Evolutionary conservation across 2,113 vertebrate species (phyloP).

Genomic region (Cromileptes altivelis): DNA sequence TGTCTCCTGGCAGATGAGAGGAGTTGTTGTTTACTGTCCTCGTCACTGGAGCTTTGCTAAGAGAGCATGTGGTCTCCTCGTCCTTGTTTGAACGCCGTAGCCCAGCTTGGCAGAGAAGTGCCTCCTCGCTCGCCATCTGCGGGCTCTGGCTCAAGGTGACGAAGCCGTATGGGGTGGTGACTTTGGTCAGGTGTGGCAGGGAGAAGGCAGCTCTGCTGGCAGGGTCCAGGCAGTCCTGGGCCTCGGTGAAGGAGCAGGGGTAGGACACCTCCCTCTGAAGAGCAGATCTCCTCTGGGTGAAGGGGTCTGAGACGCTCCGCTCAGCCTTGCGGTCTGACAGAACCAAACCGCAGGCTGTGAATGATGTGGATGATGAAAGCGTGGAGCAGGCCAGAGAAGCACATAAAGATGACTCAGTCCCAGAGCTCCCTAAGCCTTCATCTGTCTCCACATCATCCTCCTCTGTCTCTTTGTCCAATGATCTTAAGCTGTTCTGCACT

Average conservation of each 20-base stretch:
- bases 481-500: conserved; percentile 37
- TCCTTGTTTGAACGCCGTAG: conserved; percentile 49
- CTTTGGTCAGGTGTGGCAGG: conserved; percentile 81
- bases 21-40: conserved; percentile 33
- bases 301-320: conserved; percentile 54
- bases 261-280: conserved; percentile 16
- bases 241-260: conserved; percentile 28
- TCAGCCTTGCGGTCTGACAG: conserved; percentile 14
- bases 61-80: conserved; percentile 1
- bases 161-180: conserved; percentile 84
- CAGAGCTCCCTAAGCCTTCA: conserved; percentile 13
- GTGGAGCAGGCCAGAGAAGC: conserved; percentile 4
- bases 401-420: conserved; percentile 5
- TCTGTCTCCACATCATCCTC: conserved; percentile 40
- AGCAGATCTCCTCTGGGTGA: conserved; percentile 20
- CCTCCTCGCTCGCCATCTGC: conserved; percentile 85
- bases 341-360: conserved; percentile 3
- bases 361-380: conserved; percentile 51
- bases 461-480: conserved; percentile 40
- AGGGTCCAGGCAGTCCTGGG: conserved; percentile 78
- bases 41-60: conserved; percentile 23
- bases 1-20: conserved; percentile 29
- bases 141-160: conserved; percentile 85
- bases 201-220: conserved; percentile 77
- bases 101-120: conserved; percentile 78